These are phyloP conservation scores for Rhagonycha lutea DNA, from an alignment of 2,888 invertebrate species.

Conservation along the genomic window DNA sequence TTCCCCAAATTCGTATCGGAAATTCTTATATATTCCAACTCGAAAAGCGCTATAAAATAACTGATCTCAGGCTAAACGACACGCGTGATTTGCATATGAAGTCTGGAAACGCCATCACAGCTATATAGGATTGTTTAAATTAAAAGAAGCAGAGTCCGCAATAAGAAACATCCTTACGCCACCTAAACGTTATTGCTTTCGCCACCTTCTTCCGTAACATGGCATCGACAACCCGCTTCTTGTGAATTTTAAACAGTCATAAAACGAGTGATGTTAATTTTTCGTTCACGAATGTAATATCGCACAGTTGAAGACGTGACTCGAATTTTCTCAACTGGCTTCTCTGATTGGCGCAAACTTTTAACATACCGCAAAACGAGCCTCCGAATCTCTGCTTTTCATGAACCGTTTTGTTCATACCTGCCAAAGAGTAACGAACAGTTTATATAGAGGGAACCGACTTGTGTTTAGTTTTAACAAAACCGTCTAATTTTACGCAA, in stretches of 20 bases:
- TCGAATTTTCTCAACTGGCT: slow-evolving; percentile 34
- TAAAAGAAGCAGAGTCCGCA: slow-evolving; percentile 45
- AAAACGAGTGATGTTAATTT: slow-evolving; percentile 57
- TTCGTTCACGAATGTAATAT: slow-evolving; percentile 54
- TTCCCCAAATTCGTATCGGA: slow-evolving; percentile 34
- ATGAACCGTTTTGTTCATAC: slow-evolving; percentile 24
- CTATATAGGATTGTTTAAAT: slow-evolving; percentile 48
- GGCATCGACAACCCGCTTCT: slow-evolving; percentile 42
- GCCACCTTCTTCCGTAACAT: slow-evolving; percentile 40
- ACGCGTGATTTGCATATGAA: slow-evolving; percentile 55
- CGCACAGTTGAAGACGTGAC: slow-evolving; percentile 43
- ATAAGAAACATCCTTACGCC: slow-evolving; percentile 28
- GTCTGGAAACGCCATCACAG: slow-evolving; percentile 31
- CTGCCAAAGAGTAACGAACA: slow-evolving; percentile 25
- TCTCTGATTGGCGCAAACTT: slow-evolving; percentile 30
- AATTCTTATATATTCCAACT: slow-evolving; percentile 43
- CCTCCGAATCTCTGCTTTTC: slow-evolving; percentile 24
- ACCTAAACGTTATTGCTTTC: slow-evolving; percentile 42
- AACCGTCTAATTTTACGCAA: slow-evolving; percentile 24
- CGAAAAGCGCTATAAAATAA: slow-evolving; percentile 50
- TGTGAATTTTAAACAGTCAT: slow-evolving; percentile 56
- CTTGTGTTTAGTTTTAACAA: slow-evolving; percentile 19
- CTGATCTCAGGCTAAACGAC: slow-evolving; percentile 51
- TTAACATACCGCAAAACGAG: slow-evolving; percentile 28
- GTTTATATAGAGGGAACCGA: slow-evolving; percentile 21